These are phyloP conservation scores for Meriones psammophilus DNA, from an alignment of 2,797 vertebrate species.

Conservation along the genomic window DNA sequence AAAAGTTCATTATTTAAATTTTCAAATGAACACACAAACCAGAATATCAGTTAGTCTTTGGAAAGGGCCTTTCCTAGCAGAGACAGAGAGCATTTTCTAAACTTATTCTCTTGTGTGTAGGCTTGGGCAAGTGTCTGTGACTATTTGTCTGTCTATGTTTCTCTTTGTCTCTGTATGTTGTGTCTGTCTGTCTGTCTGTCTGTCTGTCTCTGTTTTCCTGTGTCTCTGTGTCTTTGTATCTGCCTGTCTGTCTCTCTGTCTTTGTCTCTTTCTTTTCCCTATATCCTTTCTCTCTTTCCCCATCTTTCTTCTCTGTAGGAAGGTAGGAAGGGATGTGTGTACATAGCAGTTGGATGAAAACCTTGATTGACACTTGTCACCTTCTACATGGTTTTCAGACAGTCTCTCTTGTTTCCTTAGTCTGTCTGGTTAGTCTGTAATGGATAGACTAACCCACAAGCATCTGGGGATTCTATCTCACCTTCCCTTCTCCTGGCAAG, in stretches of 20 bases:
- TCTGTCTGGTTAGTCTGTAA: neutral
- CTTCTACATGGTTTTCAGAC: neutral
- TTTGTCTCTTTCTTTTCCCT: neutral
- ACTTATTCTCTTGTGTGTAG: neutral
- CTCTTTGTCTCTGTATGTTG: neutral
- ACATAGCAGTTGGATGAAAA: neutral
- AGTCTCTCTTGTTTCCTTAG: neutral
- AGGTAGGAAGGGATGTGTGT: neutral
- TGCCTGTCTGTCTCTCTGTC: neutral
- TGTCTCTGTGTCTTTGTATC: neutral
- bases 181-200: neutral
- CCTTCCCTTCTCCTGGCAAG: neutral
- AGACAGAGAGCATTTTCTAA: neutral
- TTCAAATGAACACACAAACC: neutral
- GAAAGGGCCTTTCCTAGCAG: neutral
- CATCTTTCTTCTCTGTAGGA: no score
- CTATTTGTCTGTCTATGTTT: neutral
- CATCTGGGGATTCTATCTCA: neutral
- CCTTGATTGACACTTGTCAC: neutral
- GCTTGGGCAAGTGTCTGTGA: neutral
- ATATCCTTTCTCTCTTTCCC: accelerated
- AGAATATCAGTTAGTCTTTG: neutral
- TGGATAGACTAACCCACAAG: neutral
- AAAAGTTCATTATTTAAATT: neutral
- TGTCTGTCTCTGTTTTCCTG: neutral